Conservation (phyloP, 2,113 vertebrate genomes). For the Neogobius melanostomus region DNA sequence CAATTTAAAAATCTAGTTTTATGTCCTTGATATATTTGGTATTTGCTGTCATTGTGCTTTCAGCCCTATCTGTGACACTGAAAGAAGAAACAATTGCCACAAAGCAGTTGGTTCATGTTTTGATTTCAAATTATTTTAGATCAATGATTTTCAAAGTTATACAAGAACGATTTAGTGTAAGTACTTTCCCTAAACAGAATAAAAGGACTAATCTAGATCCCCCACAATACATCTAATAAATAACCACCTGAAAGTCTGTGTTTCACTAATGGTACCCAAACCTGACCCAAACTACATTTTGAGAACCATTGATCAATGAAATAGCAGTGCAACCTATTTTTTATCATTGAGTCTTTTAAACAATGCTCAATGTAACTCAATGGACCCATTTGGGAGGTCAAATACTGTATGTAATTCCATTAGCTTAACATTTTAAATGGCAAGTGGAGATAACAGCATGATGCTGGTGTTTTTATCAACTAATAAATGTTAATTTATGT, state of each 20-base stretch:
- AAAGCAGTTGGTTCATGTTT: not conserved
- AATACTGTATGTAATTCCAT: too few relatives aligned
- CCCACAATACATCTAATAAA: not conserved
- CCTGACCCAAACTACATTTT: not conserved
- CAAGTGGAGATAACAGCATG: conserved; percentile 30
- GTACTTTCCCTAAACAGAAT: too few relatives aligned
- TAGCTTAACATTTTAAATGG: too few relatives aligned
- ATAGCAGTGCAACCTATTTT: not conserved
- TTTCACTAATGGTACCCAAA: not conserved
- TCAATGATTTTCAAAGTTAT: not conserved
- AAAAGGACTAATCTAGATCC: too few relatives aligned
- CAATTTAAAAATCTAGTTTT: not conserved
- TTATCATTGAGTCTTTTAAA: conserved; percentile 1
- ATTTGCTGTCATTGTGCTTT: conserved; percentile 32
- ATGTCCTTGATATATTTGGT: conserved; percentile 40
- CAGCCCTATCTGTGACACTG: conserved; percentile 6
- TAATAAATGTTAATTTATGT: not conserved
- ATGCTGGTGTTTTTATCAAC: conserved; percentile 37
- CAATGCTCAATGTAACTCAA: conserved; percentile 17
- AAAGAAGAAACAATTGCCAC: not conserved
- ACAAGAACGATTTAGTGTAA: too few relatives aligned
- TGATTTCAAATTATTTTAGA: not conserved
- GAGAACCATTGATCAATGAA: not conserved
- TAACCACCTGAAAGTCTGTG: not conserved
- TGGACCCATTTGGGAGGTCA: conserved; percentile 13